A percentile compares a stretch with the other conserved stretches of the same genome.
phyloP scores from a whole-genome alignment of 2,113 vertebrate genomes.

The Xiphophorus couchianus region DNA sequence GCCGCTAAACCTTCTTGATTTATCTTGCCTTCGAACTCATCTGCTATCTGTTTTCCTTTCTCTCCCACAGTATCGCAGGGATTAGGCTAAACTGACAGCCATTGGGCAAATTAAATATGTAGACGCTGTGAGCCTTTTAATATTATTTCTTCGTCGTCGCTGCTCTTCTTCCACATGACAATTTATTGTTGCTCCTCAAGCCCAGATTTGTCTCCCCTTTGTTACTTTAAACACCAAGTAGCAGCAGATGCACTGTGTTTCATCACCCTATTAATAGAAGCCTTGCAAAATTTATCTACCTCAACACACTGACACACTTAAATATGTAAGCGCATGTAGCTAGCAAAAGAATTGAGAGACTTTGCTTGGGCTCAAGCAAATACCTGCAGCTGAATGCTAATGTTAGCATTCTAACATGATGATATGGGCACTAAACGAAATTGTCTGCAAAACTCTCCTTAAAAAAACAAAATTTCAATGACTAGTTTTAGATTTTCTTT shows the following conservation, averaged over 20 bases:
- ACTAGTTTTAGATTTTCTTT: no score
- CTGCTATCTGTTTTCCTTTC: not conserved
- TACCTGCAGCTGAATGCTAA: not conserved
- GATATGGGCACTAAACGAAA: not conserved
- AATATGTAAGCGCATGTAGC: not conserved
- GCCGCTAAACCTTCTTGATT: not conserved
- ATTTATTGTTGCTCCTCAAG: not conserved
- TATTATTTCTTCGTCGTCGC: slow-evolving; percentile 23
- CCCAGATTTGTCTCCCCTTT: not conserved
- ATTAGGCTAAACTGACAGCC: slow-evolving; percentile 50
- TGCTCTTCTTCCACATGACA: not conserved
- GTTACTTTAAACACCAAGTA: not conserved
- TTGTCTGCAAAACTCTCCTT: no score
- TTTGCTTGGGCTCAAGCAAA: not conserved
- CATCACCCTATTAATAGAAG: not conserved
- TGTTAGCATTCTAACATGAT: not conserved
- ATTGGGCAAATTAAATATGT: slow-evolving; percentile 59
- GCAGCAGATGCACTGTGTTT: slow-evolving; percentile 10
- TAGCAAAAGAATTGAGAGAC: not conserved
- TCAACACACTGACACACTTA: slow-evolving; percentile 8
- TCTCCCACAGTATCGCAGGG: slow-evolving; percentile 22
- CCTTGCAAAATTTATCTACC: slow-evolving; percentile 2
- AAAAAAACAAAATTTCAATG: no score
- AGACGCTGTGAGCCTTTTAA: slow-evolving; percentile 35
- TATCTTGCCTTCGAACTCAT: not conserved